Evolutionary conservation across 2,888 invertebrate species (phyloP).

Genomic region (Nomada lathburiana): DNA sequence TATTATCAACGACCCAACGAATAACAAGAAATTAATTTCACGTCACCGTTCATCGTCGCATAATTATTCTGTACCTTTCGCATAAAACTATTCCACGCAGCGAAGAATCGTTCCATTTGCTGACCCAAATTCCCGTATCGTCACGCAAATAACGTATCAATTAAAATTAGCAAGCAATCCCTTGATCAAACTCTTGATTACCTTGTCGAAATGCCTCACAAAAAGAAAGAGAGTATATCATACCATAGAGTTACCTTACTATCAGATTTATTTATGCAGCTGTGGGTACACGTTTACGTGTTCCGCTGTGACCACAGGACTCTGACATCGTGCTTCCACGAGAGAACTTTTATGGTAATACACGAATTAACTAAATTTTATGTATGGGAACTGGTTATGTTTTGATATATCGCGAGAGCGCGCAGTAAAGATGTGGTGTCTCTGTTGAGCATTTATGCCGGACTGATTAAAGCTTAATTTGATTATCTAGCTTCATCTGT

Average conservation of each 20-base stretch:
- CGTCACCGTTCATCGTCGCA: neutral
- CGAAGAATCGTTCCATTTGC: neutral
- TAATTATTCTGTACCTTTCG: neutral
- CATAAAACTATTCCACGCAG: neutral
- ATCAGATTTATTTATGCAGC: neutral
- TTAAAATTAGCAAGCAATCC: no score
- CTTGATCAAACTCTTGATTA: neutral
- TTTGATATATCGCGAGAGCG: neutral
- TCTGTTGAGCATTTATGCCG: slow-evolving; percentile 3
- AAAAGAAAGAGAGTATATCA: neutral
- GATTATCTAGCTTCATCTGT: neutral
- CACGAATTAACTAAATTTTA: slow-evolving; percentile 9
- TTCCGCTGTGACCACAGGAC: neutral
- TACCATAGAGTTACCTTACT: neutral
- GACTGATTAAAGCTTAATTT: neutral
- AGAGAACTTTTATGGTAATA: slow-evolving; percentile 10
- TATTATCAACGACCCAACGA: neutral
- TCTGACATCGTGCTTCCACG: neutral
- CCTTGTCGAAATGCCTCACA: neutral
- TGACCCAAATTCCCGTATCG: neutral
- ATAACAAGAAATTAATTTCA: neutral
- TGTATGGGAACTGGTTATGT: neutral
- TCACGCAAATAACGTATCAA: neutral
- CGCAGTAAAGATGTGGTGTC: slow-evolving; percentile 22
- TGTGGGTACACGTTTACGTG: slow-evolving; percentile 1